A percentile compares a stretch with the other conserved stretches of the same genome.
These are phyloP conservation scores for Phyllotis vaccarum DNA, from an alignment of 2,797 vertebrate species.

Conservation along the genomic window DNA sequence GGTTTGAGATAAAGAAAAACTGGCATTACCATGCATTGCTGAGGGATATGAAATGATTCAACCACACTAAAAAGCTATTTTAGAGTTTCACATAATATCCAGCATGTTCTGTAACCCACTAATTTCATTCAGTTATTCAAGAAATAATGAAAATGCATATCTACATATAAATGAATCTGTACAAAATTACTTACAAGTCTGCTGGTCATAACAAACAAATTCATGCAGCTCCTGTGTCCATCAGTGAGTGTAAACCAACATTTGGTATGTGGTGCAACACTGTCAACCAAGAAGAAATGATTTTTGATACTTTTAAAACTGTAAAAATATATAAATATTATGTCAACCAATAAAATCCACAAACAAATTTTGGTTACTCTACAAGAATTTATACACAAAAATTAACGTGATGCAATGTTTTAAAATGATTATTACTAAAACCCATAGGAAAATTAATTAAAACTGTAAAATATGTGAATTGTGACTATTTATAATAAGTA, in stretches of 20 bases:
- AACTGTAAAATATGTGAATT: not conserved
- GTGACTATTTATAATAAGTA: not conserved
- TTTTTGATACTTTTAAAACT: not conserved
- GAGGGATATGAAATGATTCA: not conserved
- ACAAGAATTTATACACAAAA: not conserved
- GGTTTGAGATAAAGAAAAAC: not conserved
- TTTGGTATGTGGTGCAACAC: not conserved
- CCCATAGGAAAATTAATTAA: not conserved
- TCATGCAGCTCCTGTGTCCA: not conserved
- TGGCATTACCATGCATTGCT: not conserved
- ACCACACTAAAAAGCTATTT: not conserved
- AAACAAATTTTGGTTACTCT: not conserved
- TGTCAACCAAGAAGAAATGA: conserved; percentile 2
- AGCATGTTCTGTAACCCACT: not conserved
- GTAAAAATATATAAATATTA: not conserved
- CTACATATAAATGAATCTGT: not conserved
- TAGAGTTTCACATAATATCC: not conserved
- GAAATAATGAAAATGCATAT: not conserved
- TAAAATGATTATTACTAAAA: not conserved
- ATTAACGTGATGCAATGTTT: not conserved
- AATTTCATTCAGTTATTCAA: not conserved
- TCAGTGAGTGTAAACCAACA: not conserved
- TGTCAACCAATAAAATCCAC: not conserved
- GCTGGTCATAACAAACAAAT: not conserved
- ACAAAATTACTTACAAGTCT: not conserved